Evolutionary conservation across 1,140 invertebrate genomes (phyloP).

Genomic region (Acromyrmex charruanus): DNA sequence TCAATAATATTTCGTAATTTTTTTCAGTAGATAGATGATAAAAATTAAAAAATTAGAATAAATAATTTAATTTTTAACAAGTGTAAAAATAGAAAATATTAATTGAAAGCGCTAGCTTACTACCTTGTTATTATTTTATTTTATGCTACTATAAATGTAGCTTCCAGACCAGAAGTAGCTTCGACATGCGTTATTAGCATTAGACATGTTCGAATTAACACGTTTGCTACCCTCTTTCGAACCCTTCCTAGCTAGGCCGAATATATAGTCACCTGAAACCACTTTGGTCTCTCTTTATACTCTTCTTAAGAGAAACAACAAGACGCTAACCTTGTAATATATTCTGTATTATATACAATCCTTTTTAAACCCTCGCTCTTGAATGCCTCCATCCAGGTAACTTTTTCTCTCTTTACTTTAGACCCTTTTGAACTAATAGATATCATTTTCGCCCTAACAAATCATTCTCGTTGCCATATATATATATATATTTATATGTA

Average conservation of each 20-base stretch:
- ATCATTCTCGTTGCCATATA: constrained; percentile 64
- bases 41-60: neutral
- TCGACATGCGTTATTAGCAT: constrained; percentile 75
- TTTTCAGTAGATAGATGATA: constrained; percentile 4
- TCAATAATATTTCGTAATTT: constrained; percentile 15
- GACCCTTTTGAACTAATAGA: constrained; percentile 75
- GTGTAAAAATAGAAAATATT: constrained; percentile 1
- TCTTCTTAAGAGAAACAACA: constrained; percentile 72
- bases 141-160: constrained; percentile 18
- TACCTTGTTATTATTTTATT: neutral
- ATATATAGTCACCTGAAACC: constrained; percentile 76
- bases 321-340: constrained; percentile 79
- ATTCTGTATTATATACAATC: constrained; percentile 81
- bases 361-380: constrained; percentile 80
- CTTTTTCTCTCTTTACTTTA: constrained; percentile 82
- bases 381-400: constrained; percentile 82
- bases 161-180: constrained; percentile 72
- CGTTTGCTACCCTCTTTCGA: constrained; percentile 79
- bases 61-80: neutral
- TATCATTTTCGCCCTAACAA: constrained; percentile 68
- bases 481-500: no score
- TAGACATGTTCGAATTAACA: constrained; percentile 81
- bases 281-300: constrained; percentile 75
- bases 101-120: neutral
- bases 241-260: constrained; percentile 79